A percentile compares a stretch with the other conserved stretches of the same genome.
Evolutionary conservation across 2,113 vertebrate species (phyloP).

Genomic region (Uria lomvia): DNA sequence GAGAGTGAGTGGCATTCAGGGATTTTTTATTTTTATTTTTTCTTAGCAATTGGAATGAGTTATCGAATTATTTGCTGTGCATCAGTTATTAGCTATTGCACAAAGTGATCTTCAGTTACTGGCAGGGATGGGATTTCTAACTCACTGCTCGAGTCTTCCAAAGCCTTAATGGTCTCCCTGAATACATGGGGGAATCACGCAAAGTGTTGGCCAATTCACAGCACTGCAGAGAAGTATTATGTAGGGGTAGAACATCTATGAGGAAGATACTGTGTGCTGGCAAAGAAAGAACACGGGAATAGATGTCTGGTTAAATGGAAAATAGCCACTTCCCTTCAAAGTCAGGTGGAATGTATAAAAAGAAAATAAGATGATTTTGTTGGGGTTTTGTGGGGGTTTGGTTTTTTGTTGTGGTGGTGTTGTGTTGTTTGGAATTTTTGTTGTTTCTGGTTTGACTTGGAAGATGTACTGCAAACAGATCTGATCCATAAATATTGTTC

Average conservation of each 20-base stretch:
- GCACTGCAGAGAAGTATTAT: neutral
- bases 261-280: neutral
- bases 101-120: neutral
- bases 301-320: neutral
- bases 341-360: neutral
- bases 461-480: neutral
- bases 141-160: neutral
- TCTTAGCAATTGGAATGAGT: neutral
- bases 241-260: neutral
- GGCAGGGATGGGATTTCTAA: neutral
- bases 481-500: neutral
- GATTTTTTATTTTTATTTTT: neutral
- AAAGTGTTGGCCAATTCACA: neutral
- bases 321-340: neutral
- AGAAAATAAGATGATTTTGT: neutral
- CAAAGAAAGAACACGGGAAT: neutral
- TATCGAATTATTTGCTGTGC: neutral
- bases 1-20: neutral
- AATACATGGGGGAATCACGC: neutral
- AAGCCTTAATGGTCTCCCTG: neutral
- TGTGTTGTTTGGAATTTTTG: neutral
- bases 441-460: neutral
- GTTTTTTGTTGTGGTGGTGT: neutral
- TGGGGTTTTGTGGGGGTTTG: fast-evolving
- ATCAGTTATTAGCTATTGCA: neutral